These are phyloP conservation scores for Acyrthosiphon pisum DNA, from an alignment of 1,140 invertebrate species.

Conservation along the genomic window DNA sequence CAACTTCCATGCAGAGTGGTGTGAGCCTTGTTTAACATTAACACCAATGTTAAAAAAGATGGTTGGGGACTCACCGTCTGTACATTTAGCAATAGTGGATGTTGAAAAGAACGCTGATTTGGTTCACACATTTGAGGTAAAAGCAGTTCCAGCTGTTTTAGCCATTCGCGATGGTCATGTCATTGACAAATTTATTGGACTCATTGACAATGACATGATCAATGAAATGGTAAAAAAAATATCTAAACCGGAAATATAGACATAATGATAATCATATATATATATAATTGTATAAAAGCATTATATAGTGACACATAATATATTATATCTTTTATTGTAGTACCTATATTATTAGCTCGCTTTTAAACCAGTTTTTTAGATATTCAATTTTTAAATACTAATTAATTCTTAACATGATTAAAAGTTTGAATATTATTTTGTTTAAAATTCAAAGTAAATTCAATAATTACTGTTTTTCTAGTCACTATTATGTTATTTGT, in stretches of 20 bases:
- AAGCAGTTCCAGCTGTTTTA: slow-evolving; percentile 89
- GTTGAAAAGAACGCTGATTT: slow-evolving; percentile 88
- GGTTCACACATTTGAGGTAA: slow-evolving; percentile 82
- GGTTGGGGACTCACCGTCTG: slow-evolving; percentile 76
- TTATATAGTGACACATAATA: background rate
- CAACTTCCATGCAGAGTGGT: slow-evolving; percentile 91
- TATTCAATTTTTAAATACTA: background rate
- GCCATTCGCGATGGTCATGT: slow-evolving; percentile 87
- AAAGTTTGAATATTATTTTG: background rate
- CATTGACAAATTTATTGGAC: slow-evolving; percentile 90
- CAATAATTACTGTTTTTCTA: background rate
- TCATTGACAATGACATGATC: slow-evolving; percentile 64
- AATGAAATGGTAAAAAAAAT: slow-evolving; percentile 60
- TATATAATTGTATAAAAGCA: background rate
- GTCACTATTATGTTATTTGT: slow-evolving; percentile 15
- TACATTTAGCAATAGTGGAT: slow-evolving; percentile 90
- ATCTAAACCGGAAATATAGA: slow-evolving; percentile 18
- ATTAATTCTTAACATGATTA: background rate
- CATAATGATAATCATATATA: background rate
- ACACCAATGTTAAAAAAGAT: slow-evolving; percentile 88
- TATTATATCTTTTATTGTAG: background rate
- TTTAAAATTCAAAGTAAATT: background rate
- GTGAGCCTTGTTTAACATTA: slow-evolving; percentile 94
- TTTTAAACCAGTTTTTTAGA: slow-evolving; percentile 19
- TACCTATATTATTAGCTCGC: background rate